Evolutionary conservation across 2,888 invertebrate genomes (phyloP), one percentile per base, ranked within the genome.

Genomic region (Tolmerus cingulatus): DNA sequence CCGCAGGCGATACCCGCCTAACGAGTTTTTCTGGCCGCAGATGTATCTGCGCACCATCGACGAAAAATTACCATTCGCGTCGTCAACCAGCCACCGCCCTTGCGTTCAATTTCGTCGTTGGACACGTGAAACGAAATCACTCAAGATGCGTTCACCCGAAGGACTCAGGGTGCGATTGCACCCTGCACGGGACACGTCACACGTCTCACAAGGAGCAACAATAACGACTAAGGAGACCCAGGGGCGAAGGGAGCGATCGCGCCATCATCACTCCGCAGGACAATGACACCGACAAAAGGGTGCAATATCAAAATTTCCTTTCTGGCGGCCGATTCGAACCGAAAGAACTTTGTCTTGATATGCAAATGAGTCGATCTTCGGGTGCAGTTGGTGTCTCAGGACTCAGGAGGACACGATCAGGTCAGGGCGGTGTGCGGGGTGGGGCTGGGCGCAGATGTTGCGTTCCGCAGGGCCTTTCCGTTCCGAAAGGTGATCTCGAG

Each of bases 271-370:
- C 66, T 12, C 66, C 66, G 27, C 66, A 66, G 66, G 66, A 66
- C 66, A 84, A 84, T 84, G 66, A 84, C 84, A 84, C 66, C 37
- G 57, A 84, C 84, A 84, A 66, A 84, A 74, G 74, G 74, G 84
- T 66, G 40, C 66, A 84, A 84, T 84, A 84, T 84, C 66, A 37
- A 84, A 84, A 40, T 57, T 84, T 84, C 74, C 23, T 84, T 66
- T 79, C 23, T 84, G 74, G 74, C 16, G 74, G 5, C 76, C 37
- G 76, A 76, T 19, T 8, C 57, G 9, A 84, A 84, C 66, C 82
- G 12, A 46, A 81, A 84, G 84, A 66, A 84, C 57, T 84, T 37
- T 74, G 84, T 84, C 84, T 84, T 84, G 84, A 84, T 84, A 84
- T 84, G 84, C 66, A 84, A 84, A 84, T 84, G 66, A 66, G 66